Evolutionary conservation across 1,140 invertebrate species (phyloP), one percentile per base, ranked within the genome.

Genomic region (Euglossa dilemma): DNA sequence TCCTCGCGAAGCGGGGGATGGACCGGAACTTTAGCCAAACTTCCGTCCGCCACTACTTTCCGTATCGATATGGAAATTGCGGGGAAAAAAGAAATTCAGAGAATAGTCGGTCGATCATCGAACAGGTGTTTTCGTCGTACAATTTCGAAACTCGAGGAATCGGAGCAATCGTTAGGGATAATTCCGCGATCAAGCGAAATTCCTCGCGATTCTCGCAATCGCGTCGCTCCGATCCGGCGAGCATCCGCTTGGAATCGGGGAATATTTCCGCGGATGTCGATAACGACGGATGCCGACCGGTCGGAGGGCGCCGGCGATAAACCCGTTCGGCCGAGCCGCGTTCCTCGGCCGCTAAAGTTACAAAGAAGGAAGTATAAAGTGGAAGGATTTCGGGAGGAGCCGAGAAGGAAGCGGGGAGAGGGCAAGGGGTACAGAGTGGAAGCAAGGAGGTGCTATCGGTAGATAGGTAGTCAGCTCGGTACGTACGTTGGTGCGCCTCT

Each of bases 391-490:
- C 72, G 56, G 57, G 70, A 45, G 69, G 77, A 64, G 67, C 11
- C 59, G 63, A 25, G 64, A 25, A 63, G 52, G 43, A 18, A 28
- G 50, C 56, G 56, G 50, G 16, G 66, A 76, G 36, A 25, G 67
- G 59, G 45, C 59, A 54, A 71, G 59, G 36, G 25, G 28, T 25
- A 67, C 25, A 45, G 71, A 80, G 54, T n/a, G 63, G 50, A 85
- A 71, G 25, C 64, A 57, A 80, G 75, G 78, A 89, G 85, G 88
- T 84, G 83, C 72, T 85, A 84, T 89, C 88, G 76, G 84, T 54
- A 78, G 89, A 87, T 87, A 90, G 86, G 89, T 90, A 90, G 89
- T 88, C 88, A 74, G 79, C 70, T 80, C 69, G 80, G 80, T 90
- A 86, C 81, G 77, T 83, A 84, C 86, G 86, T 59, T 86, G 75